phyloP scores from a whole-genome alignment of 2,797 vertebrate species.

The Antrozous pallidus region DNA sequence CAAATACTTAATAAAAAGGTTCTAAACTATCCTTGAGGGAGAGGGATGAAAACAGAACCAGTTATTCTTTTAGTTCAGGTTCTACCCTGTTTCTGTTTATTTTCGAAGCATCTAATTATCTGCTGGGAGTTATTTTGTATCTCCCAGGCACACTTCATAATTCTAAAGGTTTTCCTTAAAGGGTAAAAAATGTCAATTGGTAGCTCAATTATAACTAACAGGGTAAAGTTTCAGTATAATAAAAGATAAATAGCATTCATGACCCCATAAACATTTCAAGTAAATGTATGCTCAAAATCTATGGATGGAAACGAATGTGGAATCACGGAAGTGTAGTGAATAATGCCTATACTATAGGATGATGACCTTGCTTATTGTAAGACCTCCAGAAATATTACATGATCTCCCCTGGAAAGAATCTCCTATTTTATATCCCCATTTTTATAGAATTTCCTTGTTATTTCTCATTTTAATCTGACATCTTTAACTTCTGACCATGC shows the following conservation, averaged over 20 bases:
- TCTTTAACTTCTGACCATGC: not conserved
- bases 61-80: not conserved
- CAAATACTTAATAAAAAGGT: not conserved
- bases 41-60: not conserved
- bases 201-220: conserved; percentile 31
- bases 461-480: not conserved
- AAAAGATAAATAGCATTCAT: not conserved
- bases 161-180: conserved; percentile 6
- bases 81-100: not conserved
- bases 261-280: not conserved
- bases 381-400: not conserved
- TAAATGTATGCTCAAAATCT: conserved; percentile 24
- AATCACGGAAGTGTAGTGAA: not conserved
- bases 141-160: not conserved
- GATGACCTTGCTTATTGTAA: not conserved
- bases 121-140: conserved; percentile 8
- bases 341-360: not conserved
- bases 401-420: not conserved
- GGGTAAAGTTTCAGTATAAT: not conserved
- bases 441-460: not conserved
- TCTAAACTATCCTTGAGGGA: not conserved
- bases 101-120: conserved; percentile 24
- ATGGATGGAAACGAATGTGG: not conserved
- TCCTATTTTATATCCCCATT: not conserved
- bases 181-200: conserved; percentile 6